Evolutionary conservation across 23 tunicate species (phyloP).

Genomic region (Phallusia fumigata): DNA sequence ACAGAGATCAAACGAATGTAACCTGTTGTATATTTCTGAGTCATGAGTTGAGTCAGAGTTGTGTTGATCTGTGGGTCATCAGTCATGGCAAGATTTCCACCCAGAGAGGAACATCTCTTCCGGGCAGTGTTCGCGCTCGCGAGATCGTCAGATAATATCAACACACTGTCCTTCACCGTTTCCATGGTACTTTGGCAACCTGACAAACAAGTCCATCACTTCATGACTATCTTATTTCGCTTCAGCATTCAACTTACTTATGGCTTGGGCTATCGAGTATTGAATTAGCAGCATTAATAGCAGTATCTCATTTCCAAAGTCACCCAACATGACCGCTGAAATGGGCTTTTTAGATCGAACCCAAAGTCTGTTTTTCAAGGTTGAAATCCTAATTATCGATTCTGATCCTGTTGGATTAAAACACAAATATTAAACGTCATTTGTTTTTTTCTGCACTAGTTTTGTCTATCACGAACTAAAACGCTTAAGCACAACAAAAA

Average conservation of each 20-base stretch:
- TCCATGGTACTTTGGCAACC: background rate
- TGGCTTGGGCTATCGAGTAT: background rate
- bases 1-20: too few species aligned
- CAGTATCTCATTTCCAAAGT: background rate
- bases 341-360: too few species aligned
- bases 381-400: too few species aligned
- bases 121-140: background rate
- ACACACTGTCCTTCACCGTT: background rate
- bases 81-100: slow-evolving; percentile 10
- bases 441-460: too few species aligned
- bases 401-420: too few species aligned
- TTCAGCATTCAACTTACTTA: background rate
- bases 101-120: background rate
- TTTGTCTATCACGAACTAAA: too few species aligned
- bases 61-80: slow-evolving; percentile 6
- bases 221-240: background rate
- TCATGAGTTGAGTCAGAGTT: background rate
- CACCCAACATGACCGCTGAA: too few species aligned
- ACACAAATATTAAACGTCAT: too few species aligned
- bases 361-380: too few species aligned
- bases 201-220: background rate
- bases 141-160: background rate
- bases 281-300: background rate
- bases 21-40: background rate
- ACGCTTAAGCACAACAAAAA: too few species aligned